These are phyloP conservation scores for Mesocentrotus franciscanus DNA, from an alignment of 53 echinoderm and acorn worm genomes.

Conservation along the genomic window DNA sequence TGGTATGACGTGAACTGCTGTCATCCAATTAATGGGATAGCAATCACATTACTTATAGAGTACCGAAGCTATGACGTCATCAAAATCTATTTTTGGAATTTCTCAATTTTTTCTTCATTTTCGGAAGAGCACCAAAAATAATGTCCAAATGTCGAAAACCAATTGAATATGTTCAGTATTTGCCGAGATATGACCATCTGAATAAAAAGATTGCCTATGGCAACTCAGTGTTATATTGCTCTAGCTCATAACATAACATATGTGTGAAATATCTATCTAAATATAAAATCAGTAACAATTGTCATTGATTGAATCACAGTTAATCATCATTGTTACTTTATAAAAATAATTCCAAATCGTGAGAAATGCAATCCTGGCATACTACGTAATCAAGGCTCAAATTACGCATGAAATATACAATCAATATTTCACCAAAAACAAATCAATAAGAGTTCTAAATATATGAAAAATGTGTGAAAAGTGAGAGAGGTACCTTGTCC, in stretches of 20 bases:
- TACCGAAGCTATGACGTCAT: too few species aligned
- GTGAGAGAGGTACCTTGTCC: background rate
- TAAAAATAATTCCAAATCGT: background rate
- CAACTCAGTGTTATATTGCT: too few species aligned
- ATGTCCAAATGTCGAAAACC: too few species aligned
- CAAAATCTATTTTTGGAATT: too few species aligned
- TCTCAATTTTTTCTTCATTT: too few species aligned
- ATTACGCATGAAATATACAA: background rate
- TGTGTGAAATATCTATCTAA: background rate
- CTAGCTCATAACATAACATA: background rate
- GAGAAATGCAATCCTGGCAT: background rate
- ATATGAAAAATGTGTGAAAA: background rate
- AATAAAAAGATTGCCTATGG: too few species aligned
- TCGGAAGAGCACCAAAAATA: too few species aligned
- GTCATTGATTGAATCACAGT: background rate
- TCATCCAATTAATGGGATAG: too few species aligned
- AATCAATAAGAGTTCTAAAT: slow-evolving; percentile 1
- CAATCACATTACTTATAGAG: too few species aligned
- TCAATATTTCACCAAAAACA: background rate
- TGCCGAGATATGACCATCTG: too few species aligned
- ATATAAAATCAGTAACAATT: background rate
- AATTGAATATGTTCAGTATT: too few species aligned
- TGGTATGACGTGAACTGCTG: too few species aligned
- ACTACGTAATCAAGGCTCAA: background rate
- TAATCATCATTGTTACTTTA: background rate